These are phyloP conservation scores for Buteo buteo DNA, from an alignment of 2,113 vertebrate species.

Conservation along the genomic window DNA sequence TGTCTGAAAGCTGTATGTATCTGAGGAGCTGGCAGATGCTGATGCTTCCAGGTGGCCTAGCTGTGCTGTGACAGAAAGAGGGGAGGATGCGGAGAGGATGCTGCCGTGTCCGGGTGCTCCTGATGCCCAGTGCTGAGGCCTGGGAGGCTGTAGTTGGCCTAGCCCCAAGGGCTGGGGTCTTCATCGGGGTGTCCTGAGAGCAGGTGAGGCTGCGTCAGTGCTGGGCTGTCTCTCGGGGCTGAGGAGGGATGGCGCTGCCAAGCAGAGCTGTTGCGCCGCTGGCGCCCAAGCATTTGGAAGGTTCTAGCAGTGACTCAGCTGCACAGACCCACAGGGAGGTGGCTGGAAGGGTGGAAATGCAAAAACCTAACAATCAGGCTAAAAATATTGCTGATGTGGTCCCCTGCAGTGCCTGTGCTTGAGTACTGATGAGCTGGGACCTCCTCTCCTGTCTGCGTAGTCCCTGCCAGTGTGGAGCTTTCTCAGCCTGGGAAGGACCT, in stretches of 20 bases:
- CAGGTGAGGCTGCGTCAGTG: neutral
- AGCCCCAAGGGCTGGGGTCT: accelerated
- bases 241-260: neutral
- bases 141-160: neutral
- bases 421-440: slow-evolving; percentile 53
- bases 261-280: neutral
- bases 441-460: neutral
- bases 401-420: slow-evolving; percentile 50
- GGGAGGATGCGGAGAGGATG: neutral
- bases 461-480: accelerated
- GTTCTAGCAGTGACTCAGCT: slow-evolving; percentile 75
- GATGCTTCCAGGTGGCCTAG: neutral
- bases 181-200: neutral
- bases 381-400: slow-evolving; percentile 75
- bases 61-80: neutral
- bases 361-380: slow-evolving; percentile 41
- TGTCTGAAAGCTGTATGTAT: neutral
- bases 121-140: neutral
- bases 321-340: slow-evolving; percentile 45
- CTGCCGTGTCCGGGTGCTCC: neutral
- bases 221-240: neutral
- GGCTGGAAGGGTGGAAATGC: slow-evolving; percentile 64
- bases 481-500: neutral
- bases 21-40: neutral
- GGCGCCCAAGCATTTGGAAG: slow-evolving; percentile 33